Conservation (phyloP, 1,140 invertebrate species). For the Anthonomus grandis region DNA sequence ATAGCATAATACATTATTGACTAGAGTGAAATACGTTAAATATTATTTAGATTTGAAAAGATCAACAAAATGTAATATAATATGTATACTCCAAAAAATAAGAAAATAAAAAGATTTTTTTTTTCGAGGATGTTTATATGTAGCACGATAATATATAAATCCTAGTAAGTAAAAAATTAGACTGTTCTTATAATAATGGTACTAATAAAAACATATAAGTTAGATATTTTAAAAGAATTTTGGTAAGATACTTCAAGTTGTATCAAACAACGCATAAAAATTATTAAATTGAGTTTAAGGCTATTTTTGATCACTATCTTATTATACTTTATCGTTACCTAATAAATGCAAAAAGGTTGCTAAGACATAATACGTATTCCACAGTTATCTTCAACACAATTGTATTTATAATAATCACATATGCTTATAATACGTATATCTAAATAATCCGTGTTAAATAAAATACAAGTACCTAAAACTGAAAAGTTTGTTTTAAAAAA, state of each 20-base stretch:
- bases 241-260: slow-evolving; percentile 17
- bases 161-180: background rate
- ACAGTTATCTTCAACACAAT: slow-evolving; percentile 16
- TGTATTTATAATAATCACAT: slow-evolving; percentile 14
- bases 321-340: slow-evolving; percentile 18
- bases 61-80: too few relatives aligned
- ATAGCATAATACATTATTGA: too few relatives aligned
- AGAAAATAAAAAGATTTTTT: background rate
- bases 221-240: too few relatives aligned
- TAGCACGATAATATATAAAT: background rate
- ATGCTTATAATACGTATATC: slow-evolving; percentile 16
- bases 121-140: background rate
- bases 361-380: slow-evolving; percentile 2
- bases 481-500: too few relatives aligned
- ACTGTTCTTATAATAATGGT: background rate
- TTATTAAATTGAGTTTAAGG: slow-evolving; percentile 20
- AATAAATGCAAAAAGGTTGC: too few relatives aligned
- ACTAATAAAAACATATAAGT: too few relatives aligned
- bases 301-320: slow-evolving; percentile 25
- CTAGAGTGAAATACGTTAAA: too few relatives aligned
- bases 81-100: background rate
- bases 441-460: too few relatives aligned
- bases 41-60: too few relatives aligned
- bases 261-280: slow-evolving; percentile 19
- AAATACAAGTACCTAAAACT: too few relatives aligned